phyloP scores from a whole-genome alignment of 2,797 vertebrate genomes.

The Pseudomugil tenellus region DNA sequence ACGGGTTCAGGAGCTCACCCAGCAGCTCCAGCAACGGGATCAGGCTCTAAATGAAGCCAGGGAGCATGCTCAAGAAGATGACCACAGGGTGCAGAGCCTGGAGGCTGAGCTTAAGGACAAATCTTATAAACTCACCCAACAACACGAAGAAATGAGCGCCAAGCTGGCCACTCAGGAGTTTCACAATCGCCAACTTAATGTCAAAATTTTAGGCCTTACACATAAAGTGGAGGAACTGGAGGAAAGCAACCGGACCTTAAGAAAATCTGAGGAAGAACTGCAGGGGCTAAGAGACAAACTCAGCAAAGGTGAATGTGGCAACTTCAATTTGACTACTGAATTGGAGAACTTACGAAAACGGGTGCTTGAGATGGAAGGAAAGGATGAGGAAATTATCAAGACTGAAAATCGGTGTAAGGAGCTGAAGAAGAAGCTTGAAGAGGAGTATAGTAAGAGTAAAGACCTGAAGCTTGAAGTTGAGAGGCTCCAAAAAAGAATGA shows the following conservation, averaged over 20 bases:
- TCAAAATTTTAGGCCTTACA: constrained; percentile 86
- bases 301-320: constrained; percentile 91
- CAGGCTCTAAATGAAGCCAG: constrained; percentile 85
- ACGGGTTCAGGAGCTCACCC: constrained; percentile 90
- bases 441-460: constrained; percentile 89
- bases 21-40: constrained; percentile 91
- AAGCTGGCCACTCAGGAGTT: constrained; percentile 89
- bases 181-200: constrained; percentile 88
- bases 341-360: constrained; percentile 92
- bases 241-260: constrained; percentile 88
- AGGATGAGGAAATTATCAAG: constrained; percentile 96
- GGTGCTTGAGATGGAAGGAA: constrained; percentile 96
- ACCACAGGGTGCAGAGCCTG: constrained; percentile 87
- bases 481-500: constrained; percentile 93
- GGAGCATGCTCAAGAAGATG: constrained; percentile 87
- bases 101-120: constrained; percentile 91
- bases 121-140: constrained; percentile 86
- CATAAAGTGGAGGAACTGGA: constrained; percentile 92
- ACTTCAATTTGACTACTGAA: constrained; percentile 92
- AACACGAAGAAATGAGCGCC: constrained; percentile 93
- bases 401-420: constrained; percentile 93
- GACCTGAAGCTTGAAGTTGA: constrained; percentile 92
- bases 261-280: constrained; percentile 92
- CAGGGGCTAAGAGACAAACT: constrained; percentile 92
- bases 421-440: constrained; percentile 89